Evolutionary conservation across 2,888 invertebrate species (phyloP), one percentile per base, ranked within the genome.

Genomic region (Epirrhoe alternata): DNA sequence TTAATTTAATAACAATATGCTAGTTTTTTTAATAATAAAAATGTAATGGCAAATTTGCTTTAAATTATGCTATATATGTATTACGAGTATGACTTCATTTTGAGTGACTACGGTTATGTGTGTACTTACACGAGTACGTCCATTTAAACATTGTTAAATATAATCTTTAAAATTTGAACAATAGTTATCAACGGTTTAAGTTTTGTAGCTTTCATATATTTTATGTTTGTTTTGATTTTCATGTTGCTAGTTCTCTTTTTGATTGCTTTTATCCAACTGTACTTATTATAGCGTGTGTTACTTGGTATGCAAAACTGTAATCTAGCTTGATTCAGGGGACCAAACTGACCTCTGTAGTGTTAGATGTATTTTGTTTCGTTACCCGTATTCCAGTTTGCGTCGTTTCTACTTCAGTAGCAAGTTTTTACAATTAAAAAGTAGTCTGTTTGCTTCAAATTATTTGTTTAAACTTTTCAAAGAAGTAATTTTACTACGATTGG

Each of bases 41-140:
- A 38, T 38, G 38, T 38, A 38, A 42, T 42, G 8, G 12, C 12
- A 12, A 8, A 38, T 1, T 42, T 12, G 38, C 38, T 42, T 3
- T 42, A 2, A 12, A 42, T 12, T 42, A 54, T 68, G 3, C 1
- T 24, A 24, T 24, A 24, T 24, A 24, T 24, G 24, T 24, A 24
- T 12, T 68, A 51, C 57, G 73, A 74, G 14, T 45, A 47, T 75
- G 70, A 74, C 73, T 74, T 51, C 38, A 60, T 74, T 73, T 80
- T 64, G 74, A 74, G 71, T 80, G 76, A 80, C 74, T 74, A 79
- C 80, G 75, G 74, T 80, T 24, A 52, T 63, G 66, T 73, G 79
- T 86, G 90, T 90, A 90, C 90, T 90, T 90, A 90, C 81, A 74
- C 74, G 79, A 78, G 83, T 77, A 84, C 88, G 89, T 90, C 89